A percentile compares a stretch with the other conserved stretches of the same genome.
Evolutionary conservation across 2,888 invertebrate species (phyloP).

Genomic region (Villa cingulata): DNA sequence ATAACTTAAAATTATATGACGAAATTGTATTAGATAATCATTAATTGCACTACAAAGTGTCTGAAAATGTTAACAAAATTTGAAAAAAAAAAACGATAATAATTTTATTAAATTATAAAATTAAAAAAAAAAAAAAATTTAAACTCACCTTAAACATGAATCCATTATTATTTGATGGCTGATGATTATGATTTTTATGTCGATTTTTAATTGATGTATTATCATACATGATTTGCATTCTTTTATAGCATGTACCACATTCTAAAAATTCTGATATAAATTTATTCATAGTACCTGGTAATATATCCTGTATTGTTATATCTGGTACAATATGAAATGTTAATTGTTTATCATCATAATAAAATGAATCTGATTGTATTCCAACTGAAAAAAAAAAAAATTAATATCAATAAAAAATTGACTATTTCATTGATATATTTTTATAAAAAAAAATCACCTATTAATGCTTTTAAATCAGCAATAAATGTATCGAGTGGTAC

Average conservation of each 20-base stretch:
- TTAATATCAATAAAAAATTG: too few relatives aligned
- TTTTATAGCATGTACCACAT: constrained; percentile 29
- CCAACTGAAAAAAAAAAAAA: constrained; percentile 35
- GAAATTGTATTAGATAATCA: neutral
- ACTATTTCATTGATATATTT: too few relatives aligned
- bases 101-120: neutral
- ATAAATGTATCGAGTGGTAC: constrained; percentile 18
- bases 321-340: constrained; percentile 38
- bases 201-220: constrained; percentile 10
- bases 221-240: constrained; percentile 23
- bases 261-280: constrained; percentile 29
- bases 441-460: too few relatives aligned
- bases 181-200: neutral
- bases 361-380: constrained; percentile 43
- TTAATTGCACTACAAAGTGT: neutral
- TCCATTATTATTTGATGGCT: constrained; percentile 24
- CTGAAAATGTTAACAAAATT: neutral
- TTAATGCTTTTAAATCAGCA: constrained; percentile 24
- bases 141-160: constrained; percentile 25
- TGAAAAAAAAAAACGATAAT: constrained; percentile 15
- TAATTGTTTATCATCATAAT: constrained; percentile 32
- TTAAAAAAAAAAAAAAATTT: neutral
- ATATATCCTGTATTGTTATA: constrained; percentile 38
- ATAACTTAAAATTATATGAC: constrained; percentile 19
- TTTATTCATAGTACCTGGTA: constrained; percentile 35